Percentiles rank a stretch among this genome's conserved stretches.
phyloP scores from a whole-genome alignment of 2,113 vertebrate species.

The Cnemophilus loriae region DNA sequence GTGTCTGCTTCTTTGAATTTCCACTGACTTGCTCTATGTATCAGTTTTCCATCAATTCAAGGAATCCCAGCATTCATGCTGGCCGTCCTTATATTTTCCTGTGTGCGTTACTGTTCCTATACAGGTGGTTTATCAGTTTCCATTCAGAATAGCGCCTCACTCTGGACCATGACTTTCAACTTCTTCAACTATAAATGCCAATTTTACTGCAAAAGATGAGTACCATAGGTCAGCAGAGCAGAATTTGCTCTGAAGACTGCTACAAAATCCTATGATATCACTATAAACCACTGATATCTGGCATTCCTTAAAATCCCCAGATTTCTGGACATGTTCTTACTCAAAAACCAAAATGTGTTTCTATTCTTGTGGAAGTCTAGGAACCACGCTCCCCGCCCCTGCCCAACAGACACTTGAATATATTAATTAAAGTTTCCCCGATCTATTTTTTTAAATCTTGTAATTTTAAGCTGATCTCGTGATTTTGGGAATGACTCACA shows the following conservation, averaged over 20 bases:
- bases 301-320: not conserved
- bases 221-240: not conserved
- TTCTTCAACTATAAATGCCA: not conserved
- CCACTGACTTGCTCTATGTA: not conserved
- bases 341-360: not conserved
- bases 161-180: not conserved
- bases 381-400: not conserved
- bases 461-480: not conserved
- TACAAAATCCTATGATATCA: not conserved
- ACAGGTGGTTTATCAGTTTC: not conserved
- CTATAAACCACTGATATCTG: not conserved
- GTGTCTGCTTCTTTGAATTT: not conserved
- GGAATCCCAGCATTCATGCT: not conserved
- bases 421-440: not conserved
- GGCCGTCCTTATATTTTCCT: not conserved
- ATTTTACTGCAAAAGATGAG: not conserved
- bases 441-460: not conserved
- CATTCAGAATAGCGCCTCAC: not conserved
- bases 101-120: not conserved
- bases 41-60: not conserved
- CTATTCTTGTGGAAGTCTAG: not conserved
- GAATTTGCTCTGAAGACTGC: not conserved
- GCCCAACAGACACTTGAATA: not conserved
- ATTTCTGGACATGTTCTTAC: not conserved
- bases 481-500: constrained; percentile 11